Evolutionary conservation across 1,140 invertebrate species (phyloP).

Genomic region (Meloidogyne floridensis): DNA sequence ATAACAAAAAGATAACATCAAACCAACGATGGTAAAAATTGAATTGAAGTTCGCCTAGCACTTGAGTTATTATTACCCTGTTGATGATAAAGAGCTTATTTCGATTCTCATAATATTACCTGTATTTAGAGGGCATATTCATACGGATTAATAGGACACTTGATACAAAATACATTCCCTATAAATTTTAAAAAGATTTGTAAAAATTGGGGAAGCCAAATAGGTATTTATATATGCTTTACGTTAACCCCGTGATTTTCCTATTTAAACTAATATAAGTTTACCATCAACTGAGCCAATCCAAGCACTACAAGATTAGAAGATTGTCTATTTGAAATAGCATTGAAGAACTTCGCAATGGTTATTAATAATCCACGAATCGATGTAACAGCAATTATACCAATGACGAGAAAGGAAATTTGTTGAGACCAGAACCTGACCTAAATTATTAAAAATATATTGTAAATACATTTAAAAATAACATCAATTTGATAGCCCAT

Average conservation of each 20-base stretch:
- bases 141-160: conserved; percentile 95
- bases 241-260: too few relatives aligned
- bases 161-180: conserved; percentile 99
- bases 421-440: conserved; percentile 96
- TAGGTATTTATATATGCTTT: too few relatives aligned
- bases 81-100: conserved; percentile 40
- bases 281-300: conserved; percentile 94
- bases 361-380: conserved; percentile 92
- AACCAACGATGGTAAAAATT: conserved; percentile 99
- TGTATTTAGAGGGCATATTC: conserved; percentile 98
- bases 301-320: conserved; percentile 96
- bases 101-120: conserved; percentile 61
- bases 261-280: conserved; percentile 34
- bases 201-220: not conserved
- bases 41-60: conserved; percentile 94
- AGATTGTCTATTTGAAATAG: conserved; percentile 97
- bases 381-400: conserved; percentile 96
- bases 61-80: conserved; percentile 92
- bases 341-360: conserved; percentile 99
- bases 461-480: conserved; percentile 65
- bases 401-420: conserved; percentile 92
- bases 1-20: conserved; percentile 97
- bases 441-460: not conserved
- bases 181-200: conserved; percentile 23
- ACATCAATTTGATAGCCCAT: conserved; percentile 91